Conservation (phyloP, 30 jellyfish, hydroid and myxozoan genomes). For the Euphysa ruthae region DNA sequence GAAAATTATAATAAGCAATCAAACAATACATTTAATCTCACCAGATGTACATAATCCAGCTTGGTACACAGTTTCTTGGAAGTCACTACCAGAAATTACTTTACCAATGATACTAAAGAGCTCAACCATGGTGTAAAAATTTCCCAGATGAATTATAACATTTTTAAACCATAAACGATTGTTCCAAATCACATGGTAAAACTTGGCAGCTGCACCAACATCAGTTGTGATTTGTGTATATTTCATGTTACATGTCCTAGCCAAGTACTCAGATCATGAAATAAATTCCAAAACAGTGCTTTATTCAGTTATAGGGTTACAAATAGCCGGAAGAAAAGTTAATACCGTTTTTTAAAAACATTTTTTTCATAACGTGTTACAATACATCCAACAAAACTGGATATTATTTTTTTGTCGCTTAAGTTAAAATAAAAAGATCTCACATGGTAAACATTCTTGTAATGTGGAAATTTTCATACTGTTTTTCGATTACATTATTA, state of each 20-base stretch:
- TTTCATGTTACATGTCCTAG: slow-evolving; percentile 17
- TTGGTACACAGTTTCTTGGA: too few species aligned
- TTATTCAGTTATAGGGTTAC: slow-evolving; percentile 23
- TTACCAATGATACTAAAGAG: slow-evolving; percentile 19
- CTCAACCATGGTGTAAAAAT: slow-evolving; percentile 32
- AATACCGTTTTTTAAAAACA: background rate
- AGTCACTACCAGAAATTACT: too few species aligned
- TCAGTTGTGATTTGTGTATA: slow-evolving; percentile 17
- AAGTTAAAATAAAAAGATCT: too few species aligned
- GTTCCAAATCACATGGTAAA: slow-evolving; percentile 28
- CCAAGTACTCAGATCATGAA: slow-evolving; percentile 12
- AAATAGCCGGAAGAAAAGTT: slow-evolving; percentile 23
- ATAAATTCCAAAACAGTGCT: slow-evolving; percentile 35
- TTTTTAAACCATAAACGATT: slow-evolving; percentile 5
- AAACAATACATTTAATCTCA: too few species aligned
- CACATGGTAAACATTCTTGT: too few species aligned
- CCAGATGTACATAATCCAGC: too few species aligned
- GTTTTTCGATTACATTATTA: too few species aligned
- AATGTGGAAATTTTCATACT: too few species aligned
- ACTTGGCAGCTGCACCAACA: slow-evolving; percentile 35
- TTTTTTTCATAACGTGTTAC: too few species aligned
- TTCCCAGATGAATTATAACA: slow-evolving; percentile 4
- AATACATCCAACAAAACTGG: too few species aligned
- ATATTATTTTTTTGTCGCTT: too few species aligned
- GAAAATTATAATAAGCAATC: too few species aligned